Base-by-base conservation (phyloP, 1,140 invertebrate genomes). In the Leptinotarsa undecemlineata region DNA sequence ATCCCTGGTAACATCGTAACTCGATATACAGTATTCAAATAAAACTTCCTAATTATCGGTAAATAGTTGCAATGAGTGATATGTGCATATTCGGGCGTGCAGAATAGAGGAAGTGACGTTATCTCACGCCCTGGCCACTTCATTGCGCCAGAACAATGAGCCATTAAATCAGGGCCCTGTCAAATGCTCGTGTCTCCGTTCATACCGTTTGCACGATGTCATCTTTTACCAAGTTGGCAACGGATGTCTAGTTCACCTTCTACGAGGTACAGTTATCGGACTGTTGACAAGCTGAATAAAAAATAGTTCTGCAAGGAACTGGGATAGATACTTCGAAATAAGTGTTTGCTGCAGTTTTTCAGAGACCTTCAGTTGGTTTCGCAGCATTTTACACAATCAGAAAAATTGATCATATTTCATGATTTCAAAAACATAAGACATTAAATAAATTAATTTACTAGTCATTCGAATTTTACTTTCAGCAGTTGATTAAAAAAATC, bases 121-220 rank as follows among this genome's bases (percentile, higher is more conserved):
- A 78, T 76, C 71, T 76, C 79, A 79, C 79, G 75, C 79, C 79
- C 78, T 79, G 72, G 75, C 71, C 76, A 77, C 78, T 79, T 78
- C 76, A 79, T 62, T 81, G 79, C 79, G 68, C 76, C 74, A 68
- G 76, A 81, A 81, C 79, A 81, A 81, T 79, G 68, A 75, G 67
- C 72, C 76, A 79, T 77, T 81, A 81, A 81, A 81, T 81, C 79
- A 81, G 76, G 47, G 78, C 72, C 51, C 68, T 81, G 78, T 78
- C 77, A 76, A 78, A 74, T 62, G 75, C 75, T 62, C 64, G 72
- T 68, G 66, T 77, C 66, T 71, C 72, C 68, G 63, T 26, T 69
- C 71, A 76, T 75, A 70, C 62, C 42, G 74, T 71, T 79, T 76
- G 68, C 79, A 78, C 78, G 74, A 76, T 76, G 78, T 79, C 78